These are phyloP conservation scores for Saxidomus purpurata DNA, from an alignment of 1,140 invertebrate species.

Conservation along the genomic window DNA sequence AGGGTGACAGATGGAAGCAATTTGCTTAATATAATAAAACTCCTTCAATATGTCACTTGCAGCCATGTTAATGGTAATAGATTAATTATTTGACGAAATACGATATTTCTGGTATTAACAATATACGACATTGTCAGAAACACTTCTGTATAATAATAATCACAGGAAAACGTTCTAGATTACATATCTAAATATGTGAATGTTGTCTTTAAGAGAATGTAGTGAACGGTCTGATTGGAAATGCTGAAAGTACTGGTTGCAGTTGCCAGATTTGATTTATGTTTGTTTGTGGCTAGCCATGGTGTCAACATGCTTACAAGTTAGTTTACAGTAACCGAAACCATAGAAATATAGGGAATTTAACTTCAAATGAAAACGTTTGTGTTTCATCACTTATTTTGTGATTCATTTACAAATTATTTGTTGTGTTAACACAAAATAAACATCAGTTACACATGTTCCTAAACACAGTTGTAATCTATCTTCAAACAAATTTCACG, in stretches of 20 bases:
- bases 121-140: background rate
- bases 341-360: too few relatives aligned
- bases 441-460: background rate
- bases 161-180: too few relatives aligned
- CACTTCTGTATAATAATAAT: background rate
- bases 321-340: too few relatives aligned
- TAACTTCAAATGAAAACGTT: background rate
- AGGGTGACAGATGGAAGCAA: background rate
- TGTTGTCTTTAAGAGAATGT: too few relatives aligned
- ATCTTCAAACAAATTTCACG: background rate
- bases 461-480: constrained; percentile 5
- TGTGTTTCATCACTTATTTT: background rate
- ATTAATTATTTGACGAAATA: background rate
- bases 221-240: too few relatives aligned
- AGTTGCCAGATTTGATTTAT: too few relatives aligned
- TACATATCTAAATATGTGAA: too few relatives aligned
- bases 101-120: background rate
- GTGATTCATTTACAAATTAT: background rate
- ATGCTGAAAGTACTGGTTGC: too few relatives aligned
- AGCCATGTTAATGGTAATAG: background rate
- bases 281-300: too few relatives aligned
- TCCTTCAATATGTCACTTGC: background rate
- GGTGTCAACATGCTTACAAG: too few relatives aligned
- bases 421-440: background rate
- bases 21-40: background rate